phyloP scores from a whole-genome alignment of 1,140 invertebrate species.

The Portunus trituberculatus region DNA sequence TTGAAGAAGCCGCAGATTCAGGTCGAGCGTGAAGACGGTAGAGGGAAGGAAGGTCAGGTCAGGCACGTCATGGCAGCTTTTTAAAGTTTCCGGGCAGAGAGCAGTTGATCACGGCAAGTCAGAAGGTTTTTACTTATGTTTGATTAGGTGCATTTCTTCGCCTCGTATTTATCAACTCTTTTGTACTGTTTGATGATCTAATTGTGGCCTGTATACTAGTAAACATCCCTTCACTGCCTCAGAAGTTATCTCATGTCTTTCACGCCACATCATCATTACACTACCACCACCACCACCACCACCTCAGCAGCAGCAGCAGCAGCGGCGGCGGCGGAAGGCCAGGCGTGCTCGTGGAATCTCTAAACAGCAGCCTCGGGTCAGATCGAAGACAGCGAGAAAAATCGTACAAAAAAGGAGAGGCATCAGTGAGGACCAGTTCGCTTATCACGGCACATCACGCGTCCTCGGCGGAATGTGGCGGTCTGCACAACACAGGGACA shows the following conservation, averaged over 20 bases:
- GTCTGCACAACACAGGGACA: background rate
- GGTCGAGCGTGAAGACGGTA: background rate
- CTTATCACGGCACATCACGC: background rate
- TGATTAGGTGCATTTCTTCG: too few relatives aligned
- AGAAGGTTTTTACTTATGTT: too few relatives aligned
- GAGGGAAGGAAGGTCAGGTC: background rate
- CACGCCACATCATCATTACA: background rate
- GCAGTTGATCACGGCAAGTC: background rate
- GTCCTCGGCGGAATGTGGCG: background rate
- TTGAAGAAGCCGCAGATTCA: too few relatives aligned
- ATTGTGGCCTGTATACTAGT: background rate
- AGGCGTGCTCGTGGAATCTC: slow-evolving; percentile 6
- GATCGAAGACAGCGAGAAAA: background rate
- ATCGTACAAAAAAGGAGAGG: background rate
- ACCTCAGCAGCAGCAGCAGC: background rate
- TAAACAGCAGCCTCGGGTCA: background rate
- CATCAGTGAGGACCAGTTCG: background rate
- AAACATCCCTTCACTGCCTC: background rate
- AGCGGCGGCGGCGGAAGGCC: background rate
- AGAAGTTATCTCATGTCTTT: background rate
- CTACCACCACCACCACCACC: background rate
- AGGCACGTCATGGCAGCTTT: background rate
- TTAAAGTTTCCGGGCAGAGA: background rate
- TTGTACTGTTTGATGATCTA: background rate
- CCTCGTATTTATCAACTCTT: background rate